A percentile compares a stretch with the other conserved stretches of the same genome.
These are phyloP conservation scores for Nicator chloris DNA, from an alignment of 2,113 vertebrate species.

Conservation along the genomic window DNA sequence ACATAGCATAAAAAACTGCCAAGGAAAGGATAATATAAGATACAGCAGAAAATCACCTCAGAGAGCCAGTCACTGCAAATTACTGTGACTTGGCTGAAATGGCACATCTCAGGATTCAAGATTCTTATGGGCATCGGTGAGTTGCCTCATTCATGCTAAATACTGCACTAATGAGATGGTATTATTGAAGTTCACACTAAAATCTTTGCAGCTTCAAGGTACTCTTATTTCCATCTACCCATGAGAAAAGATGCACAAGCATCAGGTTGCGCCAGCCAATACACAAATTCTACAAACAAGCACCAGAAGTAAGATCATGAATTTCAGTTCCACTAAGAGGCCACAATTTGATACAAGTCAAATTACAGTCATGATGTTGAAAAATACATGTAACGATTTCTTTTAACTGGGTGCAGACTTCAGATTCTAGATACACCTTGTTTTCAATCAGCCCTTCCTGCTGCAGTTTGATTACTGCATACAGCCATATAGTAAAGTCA, in stretches of 20 bases:
- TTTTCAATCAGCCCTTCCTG: neutral
- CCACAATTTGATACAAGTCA: neutral
- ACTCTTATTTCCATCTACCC: neutral
- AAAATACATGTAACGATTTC: neutral
- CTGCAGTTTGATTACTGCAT: neutral
- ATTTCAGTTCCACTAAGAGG: neutral
- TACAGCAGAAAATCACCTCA: neutral
- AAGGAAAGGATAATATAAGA: neutral
- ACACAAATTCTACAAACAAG: neutral
- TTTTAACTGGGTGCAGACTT: neutral
- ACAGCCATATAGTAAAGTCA: neutral
- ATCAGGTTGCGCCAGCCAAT: neutral
- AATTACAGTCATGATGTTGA: neutral
- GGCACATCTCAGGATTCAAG: neutral
- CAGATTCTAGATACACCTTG: neutral
- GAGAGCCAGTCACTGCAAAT: neutral
- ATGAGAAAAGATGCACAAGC: neutral
- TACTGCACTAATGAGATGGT: neutral
- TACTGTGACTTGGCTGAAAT: neutral
- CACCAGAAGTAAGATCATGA: neutral
- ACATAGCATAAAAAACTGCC: neutral
- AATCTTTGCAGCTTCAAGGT: neutral
- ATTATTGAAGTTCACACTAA: neutral
- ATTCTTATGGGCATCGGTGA: neutral
- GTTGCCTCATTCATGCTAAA: neutral